These are phyloP conservation scores for Delphinapterus leucas DNA, from an alignment of 2,113 vertebrate species.

Conservation along the genomic window DNA sequence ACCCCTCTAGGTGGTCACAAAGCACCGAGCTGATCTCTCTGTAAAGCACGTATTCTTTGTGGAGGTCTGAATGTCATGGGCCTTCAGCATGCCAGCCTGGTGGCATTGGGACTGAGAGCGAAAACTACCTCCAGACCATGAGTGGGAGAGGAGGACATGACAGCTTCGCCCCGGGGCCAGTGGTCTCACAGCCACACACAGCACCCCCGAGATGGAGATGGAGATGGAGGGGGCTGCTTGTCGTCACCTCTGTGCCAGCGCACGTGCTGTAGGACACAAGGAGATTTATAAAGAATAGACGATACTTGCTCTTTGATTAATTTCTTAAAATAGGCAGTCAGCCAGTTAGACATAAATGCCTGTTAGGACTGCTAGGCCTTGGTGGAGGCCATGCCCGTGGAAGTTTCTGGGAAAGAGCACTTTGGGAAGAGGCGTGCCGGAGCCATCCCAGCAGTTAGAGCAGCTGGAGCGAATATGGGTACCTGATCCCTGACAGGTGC, in stretches of 20 bases:
- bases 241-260: not conserved
- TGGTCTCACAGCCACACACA: not conserved
- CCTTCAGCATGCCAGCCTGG: not conserved
- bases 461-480: not conserved
- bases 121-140: not conserved
- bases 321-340: not conserved
- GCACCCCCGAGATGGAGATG: not conserved
- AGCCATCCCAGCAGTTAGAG: not conserved
- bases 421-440: not conserved
- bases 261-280: not conserved
- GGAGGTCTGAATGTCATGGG: not conserved
- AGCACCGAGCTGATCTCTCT: too few relatives aligned
- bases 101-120: rapidly evolving
- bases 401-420: not conserved
- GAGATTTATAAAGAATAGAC: not conserved
- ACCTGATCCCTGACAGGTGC: not conserved
- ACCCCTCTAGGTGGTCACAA: too few relatives aligned
- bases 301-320: not conserved
- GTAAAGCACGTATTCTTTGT: not conserved
- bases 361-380: not conserved
- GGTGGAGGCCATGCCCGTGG: rapidly evolving
- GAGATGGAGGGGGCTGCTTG: not conserved
- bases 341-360: not conserved
- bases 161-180: not conserved
- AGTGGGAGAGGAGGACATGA: not conserved